These are phyloP conservation scores for Cremastobaeus sp. DNA, from an alignment of 2,888 invertebrate species.

Conservation along the genomic window DNA sequence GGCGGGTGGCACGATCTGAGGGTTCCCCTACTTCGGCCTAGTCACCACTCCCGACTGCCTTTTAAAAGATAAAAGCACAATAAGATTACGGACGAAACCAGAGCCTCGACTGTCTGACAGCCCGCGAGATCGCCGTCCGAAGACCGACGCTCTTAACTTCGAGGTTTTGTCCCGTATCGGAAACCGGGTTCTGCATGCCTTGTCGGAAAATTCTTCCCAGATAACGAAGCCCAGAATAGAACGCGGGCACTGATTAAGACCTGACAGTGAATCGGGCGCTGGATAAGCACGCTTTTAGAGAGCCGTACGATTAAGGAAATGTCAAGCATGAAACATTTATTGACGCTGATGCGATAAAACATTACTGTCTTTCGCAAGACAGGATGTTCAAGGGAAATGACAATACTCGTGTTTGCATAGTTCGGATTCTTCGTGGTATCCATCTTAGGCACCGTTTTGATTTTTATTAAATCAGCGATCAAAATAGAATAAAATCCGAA, in stretches of 20 bases:
- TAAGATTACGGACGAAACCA: constrained; percentile 57
- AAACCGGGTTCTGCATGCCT: constrained; percentile 1
- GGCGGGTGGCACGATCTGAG: constrained; percentile 74
- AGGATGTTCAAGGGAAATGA: constrained; percentile 1
- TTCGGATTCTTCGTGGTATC: no score
- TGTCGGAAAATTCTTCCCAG: constrained; percentile 17
- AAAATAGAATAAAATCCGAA: no score
- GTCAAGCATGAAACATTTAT: constrained; percentile 18
- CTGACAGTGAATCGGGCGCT: background rate
- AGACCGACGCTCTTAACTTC: constrained; percentile 10
- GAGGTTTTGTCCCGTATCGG: constrained; percentile 5
- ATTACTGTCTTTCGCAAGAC: no score
- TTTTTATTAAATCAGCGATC: no score
- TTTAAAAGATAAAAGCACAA: constrained; percentile 64
- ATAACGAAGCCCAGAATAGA: constrained; percentile 9
- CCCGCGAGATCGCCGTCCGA: constrained; percentile 29
- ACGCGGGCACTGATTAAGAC: constrained; percentile 7
- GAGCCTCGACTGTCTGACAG: constrained; percentile 43
- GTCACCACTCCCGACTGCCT: constrained; percentile 64
- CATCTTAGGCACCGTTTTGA: no score
- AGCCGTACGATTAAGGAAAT: constrained; percentile 5
- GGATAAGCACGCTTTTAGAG: background rate
- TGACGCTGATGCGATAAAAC: constrained; percentile 29
- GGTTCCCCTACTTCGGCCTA: constrained; percentile 67
- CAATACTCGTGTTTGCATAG: no score